Conservation (phyloP, 2,113 vertebrate species). For the Elachura formosa region DNA sequence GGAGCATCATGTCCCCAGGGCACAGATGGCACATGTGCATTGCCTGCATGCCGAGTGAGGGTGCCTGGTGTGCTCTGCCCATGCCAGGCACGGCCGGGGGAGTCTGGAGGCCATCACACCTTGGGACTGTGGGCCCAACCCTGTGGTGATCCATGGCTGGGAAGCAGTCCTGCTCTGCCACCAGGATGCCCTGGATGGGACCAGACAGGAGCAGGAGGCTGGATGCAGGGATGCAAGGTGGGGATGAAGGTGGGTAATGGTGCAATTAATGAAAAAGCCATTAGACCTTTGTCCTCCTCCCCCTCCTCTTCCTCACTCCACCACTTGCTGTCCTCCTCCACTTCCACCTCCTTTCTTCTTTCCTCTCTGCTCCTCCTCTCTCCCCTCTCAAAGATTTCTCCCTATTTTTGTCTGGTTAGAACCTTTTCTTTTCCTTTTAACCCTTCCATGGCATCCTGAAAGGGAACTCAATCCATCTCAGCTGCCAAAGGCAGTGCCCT, state of each 20-base stretch:
- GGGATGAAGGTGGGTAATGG: conserved; percentile 65
- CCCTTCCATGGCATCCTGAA: not conserved
- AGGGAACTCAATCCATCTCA: not conserved
- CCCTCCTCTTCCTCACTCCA: conserved; percentile 57
- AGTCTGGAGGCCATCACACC: not conserved
- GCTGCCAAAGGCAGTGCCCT: not conserved
- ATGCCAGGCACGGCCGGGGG: not conserved
- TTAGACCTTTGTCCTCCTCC: conserved; percentile 67
- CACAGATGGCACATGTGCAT: not conserved
- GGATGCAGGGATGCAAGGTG: conserved; percentile 27
- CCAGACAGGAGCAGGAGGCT: not conserved
- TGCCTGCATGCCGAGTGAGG: not conserved
- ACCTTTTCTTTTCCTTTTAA: conserved; percentile 54
- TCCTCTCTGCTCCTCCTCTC: conserved; percentile 52
- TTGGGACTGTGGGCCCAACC: not conserved
- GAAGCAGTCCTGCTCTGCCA: not conserved
- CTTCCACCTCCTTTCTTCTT: conserved; percentile 62
- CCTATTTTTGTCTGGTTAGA: conserved; percentile 58
- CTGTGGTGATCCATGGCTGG: not conserved
- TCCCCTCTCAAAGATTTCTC: conserved; percentile 59
- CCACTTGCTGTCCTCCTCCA: conserved; percentile 52
- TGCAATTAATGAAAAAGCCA: conserved; percentile 76
- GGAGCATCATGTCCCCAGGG: rapidly evolving
- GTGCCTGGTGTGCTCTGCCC: not conserved
- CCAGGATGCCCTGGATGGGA: not conserved